Evolutionary conservation across 2,113 vertebrate genomes (phyloP).

Genomic region (Nannospalax galili): DNA sequence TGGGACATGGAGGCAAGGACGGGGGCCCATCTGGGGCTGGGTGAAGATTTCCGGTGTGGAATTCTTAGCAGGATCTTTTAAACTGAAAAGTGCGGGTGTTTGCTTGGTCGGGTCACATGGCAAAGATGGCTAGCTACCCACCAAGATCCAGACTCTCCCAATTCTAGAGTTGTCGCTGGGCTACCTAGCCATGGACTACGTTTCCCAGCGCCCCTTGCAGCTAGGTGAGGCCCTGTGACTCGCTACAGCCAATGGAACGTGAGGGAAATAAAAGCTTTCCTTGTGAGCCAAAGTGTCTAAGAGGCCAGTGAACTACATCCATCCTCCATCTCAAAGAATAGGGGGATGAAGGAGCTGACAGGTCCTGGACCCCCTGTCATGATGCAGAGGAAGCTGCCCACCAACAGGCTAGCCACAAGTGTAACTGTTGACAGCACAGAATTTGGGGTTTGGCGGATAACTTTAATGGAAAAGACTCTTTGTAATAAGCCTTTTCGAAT

Average conservation of each 20-base stretch:
- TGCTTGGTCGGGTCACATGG: neutral
- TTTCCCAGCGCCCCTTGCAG: neutral
- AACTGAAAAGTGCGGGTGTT: neutral
- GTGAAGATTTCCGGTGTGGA: neutral
- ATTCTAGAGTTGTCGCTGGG: fast-evolving
- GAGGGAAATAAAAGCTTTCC: no score
- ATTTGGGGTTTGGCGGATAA: neutral
- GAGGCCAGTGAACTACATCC: neutral
- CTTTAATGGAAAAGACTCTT: no score
- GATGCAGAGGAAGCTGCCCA: neutral
- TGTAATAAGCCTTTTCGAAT: no score
- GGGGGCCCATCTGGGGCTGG: no score
- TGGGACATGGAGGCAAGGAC: neutral
- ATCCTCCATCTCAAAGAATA: neutral
- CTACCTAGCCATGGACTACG: neutral
- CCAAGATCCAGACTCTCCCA: neutral
- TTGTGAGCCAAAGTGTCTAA: no score
- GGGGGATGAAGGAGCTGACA: neutral
- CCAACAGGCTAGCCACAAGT: neutral
- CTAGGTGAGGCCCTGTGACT: neutral
- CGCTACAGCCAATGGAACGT: neutral
- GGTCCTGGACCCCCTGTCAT: fast-evolving
- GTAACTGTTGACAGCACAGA: neutral
- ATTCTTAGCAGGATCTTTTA: neutral
- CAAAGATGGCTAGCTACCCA: neutral